These are phyloP conservation scores for Bolborhynchus lineola DNA, from an alignment of 2,113 vertebrate genomes.

Conservation along the genomic window DNA sequence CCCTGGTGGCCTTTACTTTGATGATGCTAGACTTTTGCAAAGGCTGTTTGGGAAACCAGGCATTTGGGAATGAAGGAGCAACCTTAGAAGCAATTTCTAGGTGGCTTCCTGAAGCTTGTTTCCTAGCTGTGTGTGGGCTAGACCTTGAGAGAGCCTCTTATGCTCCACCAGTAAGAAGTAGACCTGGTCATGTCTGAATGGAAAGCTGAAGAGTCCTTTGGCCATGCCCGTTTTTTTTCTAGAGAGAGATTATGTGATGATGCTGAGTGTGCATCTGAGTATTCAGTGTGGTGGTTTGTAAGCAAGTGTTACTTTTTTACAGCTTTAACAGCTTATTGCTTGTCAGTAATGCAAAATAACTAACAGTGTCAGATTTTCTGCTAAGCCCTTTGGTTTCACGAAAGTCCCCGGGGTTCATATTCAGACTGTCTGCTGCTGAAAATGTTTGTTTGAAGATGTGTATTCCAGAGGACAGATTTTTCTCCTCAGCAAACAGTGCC, in stretches of 20 bases:
- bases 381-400: fast-evolving
- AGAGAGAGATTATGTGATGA: background rate
- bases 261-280: background rate
- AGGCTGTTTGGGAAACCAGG: background rate
- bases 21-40: background rate
- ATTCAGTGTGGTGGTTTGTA: background rate
- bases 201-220: background rate
- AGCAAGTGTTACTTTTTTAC: background rate
- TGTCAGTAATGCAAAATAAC: background rate
- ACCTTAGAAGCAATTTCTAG: background rate
- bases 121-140: background rate
- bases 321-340: background rate
- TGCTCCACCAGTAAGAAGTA: background rate
- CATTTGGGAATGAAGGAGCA: background rate
- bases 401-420: background rate
- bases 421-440: background rate
- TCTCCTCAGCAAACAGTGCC: background rate
- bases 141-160: background rate
- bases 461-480: background rate
- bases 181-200: background rate
- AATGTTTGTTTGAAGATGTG: background rate
- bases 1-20: background rate
- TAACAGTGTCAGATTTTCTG: background rate
- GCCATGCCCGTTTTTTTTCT: background rate
- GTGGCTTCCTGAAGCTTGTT: background rate